Evolutionary conservation across 1,140 invertebrate genomes (phyloP).

Genomic region (Amyelois transitella): DNA sequence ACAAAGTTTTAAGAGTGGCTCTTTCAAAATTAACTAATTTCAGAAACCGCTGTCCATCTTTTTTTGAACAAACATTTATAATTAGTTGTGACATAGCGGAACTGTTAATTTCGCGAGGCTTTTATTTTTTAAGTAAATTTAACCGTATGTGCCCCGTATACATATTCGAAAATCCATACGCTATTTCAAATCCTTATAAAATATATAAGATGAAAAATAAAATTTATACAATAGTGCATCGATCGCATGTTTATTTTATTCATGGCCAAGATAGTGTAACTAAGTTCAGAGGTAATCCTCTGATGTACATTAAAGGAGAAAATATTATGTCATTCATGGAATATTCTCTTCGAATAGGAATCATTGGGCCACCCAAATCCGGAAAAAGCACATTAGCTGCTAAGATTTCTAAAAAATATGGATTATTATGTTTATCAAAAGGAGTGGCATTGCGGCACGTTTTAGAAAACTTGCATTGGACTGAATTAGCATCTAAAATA

Average conservation of each 20-base stretch:
- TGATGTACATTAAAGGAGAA: slow-evolving; percentile 67
- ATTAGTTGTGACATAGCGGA: slow-evolving; percentile 73
- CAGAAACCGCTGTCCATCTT: slow-evolving; percentile 62
- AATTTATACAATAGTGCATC: slow-evolving; percentile 73
- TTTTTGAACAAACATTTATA: slow-evolving; percentile 74
- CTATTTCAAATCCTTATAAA: slow-evolving; percentile 68
- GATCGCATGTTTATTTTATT: slow-evolving; percentile 77
- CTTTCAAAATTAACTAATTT: slow-evolving; percentile 46
- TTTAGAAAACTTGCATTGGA: slow-evolving; percentile 64
- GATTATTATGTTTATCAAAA: slow-evolving; percentile 68
- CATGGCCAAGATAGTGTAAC: slow-evolving; percentile 55
- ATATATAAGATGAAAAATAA: slow-evolving; percentile 51
- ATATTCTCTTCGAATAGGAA: slow-evolving; percentile 80
- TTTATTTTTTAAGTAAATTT: slow-evolving; percentile 76
- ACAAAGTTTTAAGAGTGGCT: slow-evolving; percentile 48
- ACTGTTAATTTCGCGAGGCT: slow-evolving; percentile 70
- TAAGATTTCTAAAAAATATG: slow-evolving; percentile 69
- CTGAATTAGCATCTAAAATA: slow-evolving; percentile 56
- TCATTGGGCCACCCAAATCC: slow-evolving; percentile 89
- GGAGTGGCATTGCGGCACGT: slow-evolving; percentile 69
- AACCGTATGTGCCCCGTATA: slow-evolving; percentile 76
- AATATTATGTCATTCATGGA: slow-evolving; percentile 54
- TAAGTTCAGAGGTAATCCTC: slow-evolving; percentile 72
- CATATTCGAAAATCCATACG: slow-evolving; percentile 60
- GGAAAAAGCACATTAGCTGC: slow-evolving; percentile 84